Evolutionary conservation across 2,888 invertebrate genomes (phyloP).

Genomic region (Tipula confusa): DNA sequence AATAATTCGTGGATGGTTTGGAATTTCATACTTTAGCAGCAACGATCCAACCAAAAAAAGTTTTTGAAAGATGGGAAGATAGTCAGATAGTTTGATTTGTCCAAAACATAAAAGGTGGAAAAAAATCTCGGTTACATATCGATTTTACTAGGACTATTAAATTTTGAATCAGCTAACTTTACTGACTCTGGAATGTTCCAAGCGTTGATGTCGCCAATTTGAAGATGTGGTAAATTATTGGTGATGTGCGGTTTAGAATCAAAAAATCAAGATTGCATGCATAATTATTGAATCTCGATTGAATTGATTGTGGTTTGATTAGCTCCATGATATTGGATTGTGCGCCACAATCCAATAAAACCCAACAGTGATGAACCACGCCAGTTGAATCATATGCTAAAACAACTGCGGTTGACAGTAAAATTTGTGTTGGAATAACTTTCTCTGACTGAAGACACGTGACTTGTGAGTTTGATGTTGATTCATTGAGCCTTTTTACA

Average conservation of each 20-base stretch:
- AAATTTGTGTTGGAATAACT: background rate
- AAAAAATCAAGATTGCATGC: background rate
- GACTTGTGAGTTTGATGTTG: background rate
- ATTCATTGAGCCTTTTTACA: background rate
- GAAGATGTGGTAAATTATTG: background rate
- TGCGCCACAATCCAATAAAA: conserved; percentile 9
- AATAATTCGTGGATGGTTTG: no score
- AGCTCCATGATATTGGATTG: background rate
- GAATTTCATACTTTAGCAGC: no score
- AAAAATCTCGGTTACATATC: background rate
- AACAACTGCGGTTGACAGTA: background rate
- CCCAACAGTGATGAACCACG: background rate
- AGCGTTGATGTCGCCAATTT: background rate
- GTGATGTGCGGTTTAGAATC: background rate
- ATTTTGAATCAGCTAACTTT: background rate
- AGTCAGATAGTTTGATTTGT: background rate
- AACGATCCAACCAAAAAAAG: background rate
- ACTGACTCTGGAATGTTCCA: background rate
- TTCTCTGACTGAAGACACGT: background rate
- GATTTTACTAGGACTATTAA: background rate
- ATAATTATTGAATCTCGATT: background rate
- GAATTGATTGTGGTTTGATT: background rate
- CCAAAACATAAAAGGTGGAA: background rate
- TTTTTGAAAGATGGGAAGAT: background rate
- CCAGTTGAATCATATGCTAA: background rate